Base-by-base conservation (phyloP, 2,797 vertebrate genomes). In the Catharus ustulatus region DNA sequence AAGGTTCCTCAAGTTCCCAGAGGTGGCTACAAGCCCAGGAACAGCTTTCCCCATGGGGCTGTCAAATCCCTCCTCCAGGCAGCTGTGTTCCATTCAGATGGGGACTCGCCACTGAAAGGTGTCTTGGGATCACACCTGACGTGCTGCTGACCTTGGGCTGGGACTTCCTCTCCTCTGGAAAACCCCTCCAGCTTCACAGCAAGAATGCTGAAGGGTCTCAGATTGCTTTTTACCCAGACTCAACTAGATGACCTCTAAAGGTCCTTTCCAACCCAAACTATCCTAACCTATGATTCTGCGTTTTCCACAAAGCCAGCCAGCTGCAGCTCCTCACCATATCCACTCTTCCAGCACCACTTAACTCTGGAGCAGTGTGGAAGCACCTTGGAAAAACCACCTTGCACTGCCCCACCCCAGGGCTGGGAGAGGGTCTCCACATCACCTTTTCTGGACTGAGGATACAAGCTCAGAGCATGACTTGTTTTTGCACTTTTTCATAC, bases 71-170 rank as follows among this genome's bases (percentile, higher is more conserved):
- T 48, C 19, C 29, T 42, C 20, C 10, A 7, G 34, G 72, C 26
- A 87, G 32, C 81, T 51, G 15, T 1, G 4, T 8, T 43, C 57
- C 29, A 19, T 22, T 40, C 0, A 0, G 55, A 55, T 23, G 8
- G 10, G 29, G 36, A 63, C 40, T 59, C 77, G 63, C n/a, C 52
- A 40, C 23, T 0, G 0, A 58, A 78, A 52, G 22, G 22, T 34
- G 3, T 32, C 80, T 48, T 80, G 64, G 52, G 59, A 30, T 85
- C 45, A 40, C 18, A 82, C 9, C 26, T n/a, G n/a, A 63, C 4
- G 2, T 3, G 4, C 32, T 57, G 73, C 49, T 1, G 3, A 24
- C 42, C 54, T 62, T 15, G 20, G 19, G 43, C n/a, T 48, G 36
- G 49, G 45, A 52, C 29, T 32, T 57, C 9, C 10, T 38, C 29